These are phyloP conservation scores for Lagorchestes hirsutus DNA, from an alignment of 2,797 vertebrate genomes.

Conservation along the genomic window DNA sequence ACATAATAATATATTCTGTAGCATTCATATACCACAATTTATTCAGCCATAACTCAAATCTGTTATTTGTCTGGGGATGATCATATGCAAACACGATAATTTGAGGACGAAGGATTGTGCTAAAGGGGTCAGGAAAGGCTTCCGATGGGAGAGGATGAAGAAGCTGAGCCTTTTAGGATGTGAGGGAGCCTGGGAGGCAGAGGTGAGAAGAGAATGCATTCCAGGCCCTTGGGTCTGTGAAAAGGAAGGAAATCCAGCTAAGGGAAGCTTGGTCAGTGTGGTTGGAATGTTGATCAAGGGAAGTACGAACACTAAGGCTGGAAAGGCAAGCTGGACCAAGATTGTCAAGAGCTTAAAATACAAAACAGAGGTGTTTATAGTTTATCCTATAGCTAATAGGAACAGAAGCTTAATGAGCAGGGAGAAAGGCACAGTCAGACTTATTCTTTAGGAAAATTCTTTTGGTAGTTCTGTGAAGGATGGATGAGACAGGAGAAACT, in stretches of 20 bases:
- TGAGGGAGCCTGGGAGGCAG: not conserved
- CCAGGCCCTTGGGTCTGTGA: not conserved
- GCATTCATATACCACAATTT: not conserved
- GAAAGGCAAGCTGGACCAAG: not conserved
- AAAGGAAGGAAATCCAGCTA: not conserved
- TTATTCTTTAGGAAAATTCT: not conserved
- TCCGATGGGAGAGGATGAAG: not conserved
- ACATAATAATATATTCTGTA: not conserved
- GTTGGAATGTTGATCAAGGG: not conserved
- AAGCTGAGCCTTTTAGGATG: not conserved
- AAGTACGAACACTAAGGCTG: not conserved
- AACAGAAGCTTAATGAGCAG: not conserved
- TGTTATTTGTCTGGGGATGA: not conserved
- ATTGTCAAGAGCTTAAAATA: not conserved
- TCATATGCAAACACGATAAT: not conserved
- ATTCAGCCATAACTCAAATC: not conserved
- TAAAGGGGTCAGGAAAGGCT: not conserved
- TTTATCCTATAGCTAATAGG: not conserved
- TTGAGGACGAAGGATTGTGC: not conserved
- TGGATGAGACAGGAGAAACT: not conserved
- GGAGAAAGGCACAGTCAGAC: not conserved
- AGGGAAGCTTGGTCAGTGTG: not conserved
- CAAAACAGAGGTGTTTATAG: not conserved
- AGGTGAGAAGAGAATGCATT: not conserved
- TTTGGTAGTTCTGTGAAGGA: not conserved